Evolutionary conservation across 30 jellyfish, hydroid and myxozoan species (phyloP), one percentile per base, ranked within the genome.

Genomic region (Aurelia coerulea): DNA sequence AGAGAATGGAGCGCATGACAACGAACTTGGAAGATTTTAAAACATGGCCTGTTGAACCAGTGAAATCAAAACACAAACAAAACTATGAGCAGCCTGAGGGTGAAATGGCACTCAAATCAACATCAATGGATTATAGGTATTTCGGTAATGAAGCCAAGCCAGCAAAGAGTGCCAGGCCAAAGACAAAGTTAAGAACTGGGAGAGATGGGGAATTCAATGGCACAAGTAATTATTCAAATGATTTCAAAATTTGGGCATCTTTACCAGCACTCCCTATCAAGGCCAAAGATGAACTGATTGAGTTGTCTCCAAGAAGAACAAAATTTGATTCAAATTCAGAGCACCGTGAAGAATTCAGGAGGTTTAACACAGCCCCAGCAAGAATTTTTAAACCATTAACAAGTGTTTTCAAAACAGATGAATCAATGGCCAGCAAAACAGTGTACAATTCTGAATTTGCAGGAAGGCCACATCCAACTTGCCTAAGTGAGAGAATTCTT

Each of bases 141-240:
- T 88, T 88, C 63, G 96, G 90, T 10, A 73, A 42, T 37, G 86
- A 62, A 19, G 88, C 96, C 34, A 72, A 50, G 72, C 91, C 91
- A 17, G 91, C 96, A 53, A 62, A 51, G 35, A 88, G 86, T 88
- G 96, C 96, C 12, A 70, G 96, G 32, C 96, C 96, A 58, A 88
- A 73, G 65, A 88, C 91, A 11, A 78, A 79, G 65, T 70, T 88
- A 59, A 33, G 96, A 50, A 78, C 91, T 17, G 90, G 90, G 1
- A 39, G 91, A 13, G 88, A 78, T 53, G 91, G 88, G 0, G 13
- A 33, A 56, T 88, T 88, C 64, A 53, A 52, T 68, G 91, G 90
- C 1, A 71, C 90, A 60, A 80, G 93, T 63, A 89, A 81, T 64
- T 89, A 81, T 41, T 17, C 97, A 62, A 70, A 78, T 62, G 93